Evolutionary conservation across 1,140 invertebrate genomes (phyloP).

Genomic region (Drosophila arawakana): DNA sequence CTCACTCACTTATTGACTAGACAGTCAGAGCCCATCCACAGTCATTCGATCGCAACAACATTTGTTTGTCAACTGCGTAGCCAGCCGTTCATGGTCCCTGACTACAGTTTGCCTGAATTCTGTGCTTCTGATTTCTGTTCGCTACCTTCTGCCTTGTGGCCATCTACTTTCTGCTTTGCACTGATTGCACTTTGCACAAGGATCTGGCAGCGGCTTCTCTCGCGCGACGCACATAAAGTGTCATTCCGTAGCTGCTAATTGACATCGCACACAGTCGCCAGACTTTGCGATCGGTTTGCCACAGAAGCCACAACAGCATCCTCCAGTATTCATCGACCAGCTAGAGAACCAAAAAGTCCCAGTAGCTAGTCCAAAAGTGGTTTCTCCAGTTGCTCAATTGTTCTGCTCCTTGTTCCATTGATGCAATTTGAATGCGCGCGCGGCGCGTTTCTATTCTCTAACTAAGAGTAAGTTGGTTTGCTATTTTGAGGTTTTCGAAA

Average conservation of each 20-base stretch:
- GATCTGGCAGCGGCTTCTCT: constrained; percentile 58
- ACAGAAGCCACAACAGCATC: constrained; percentile 3
- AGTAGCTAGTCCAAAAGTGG: constrained; percentile 11
- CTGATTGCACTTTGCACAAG: constrained; percentile 81
- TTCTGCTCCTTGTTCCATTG: constrained; percentile 67
- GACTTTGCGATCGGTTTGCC: constrained; percentile 21
- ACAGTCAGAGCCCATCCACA: constrained; percentile 8
- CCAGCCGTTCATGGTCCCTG: constrained; percentile 76
- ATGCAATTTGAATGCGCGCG: constrained; percentile 77
- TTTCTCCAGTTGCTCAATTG: constrained; percentile 64
- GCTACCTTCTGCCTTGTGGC: too few relatives aligned
- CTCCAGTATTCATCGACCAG: neutral
- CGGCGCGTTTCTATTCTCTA: constrained; percentile 65
- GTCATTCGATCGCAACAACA: constrained; percentile 31
- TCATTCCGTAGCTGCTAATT: constrained; percentile 84
- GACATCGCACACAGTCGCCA: constrained; percentile 80
- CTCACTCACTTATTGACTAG: constrained; percentile 51
- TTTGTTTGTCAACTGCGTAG: constrained; percentile 83
- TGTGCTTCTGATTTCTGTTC: too few relatives aligned
- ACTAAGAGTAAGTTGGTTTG: neutral
- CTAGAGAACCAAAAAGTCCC: constrained; percentile 10
- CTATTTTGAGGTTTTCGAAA: too few relatives aligned
- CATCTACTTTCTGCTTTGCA: constrained; percentile 68
- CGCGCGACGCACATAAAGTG: constrained; percentile 82
- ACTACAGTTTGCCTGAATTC: constrained; percentile 43